These are phyloP conservation scores for Kryptolebias ocellatus DNA, from an alignment of 2,797 vertebrate species.

Conservation along the genomic window DNA sequence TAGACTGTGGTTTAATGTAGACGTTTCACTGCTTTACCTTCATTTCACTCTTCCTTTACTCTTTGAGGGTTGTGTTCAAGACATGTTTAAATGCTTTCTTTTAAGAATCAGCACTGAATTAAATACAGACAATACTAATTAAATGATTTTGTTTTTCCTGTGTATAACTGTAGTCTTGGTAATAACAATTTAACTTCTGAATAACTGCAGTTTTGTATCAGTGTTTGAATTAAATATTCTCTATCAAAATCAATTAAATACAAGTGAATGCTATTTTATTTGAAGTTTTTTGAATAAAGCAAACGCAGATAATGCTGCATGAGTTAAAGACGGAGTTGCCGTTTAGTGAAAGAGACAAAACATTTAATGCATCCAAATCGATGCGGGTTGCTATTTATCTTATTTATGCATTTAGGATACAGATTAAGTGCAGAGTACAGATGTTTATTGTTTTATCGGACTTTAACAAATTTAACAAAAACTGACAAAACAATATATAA, in stretches of 20 bases:
- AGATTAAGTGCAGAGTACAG: too few species aligned
- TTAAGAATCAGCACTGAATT: neutral
- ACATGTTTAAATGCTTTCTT: slow-evolving; percentile 1
- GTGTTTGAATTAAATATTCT: neutral
- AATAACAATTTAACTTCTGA: too few species aligned
- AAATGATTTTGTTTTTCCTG: too few species aligned
- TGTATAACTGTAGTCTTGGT: too few species aligned
- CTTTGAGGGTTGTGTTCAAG: slow-evolving; percentile 15
- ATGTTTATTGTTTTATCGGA: too few species aligned
- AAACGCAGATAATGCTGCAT: neutral
- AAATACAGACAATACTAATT: too few species aligned
- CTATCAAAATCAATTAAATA: slow-evolving; percentile 5
- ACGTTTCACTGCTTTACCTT: slow-evolving; percentile 38
- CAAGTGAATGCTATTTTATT: neutral
- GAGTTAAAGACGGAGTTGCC: neutral
- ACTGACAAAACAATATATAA: neutral
- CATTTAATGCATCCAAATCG: neutral
- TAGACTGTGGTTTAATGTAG: slow-evolving; percentile 66
- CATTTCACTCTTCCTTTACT: slow-evolving; percentile 11
- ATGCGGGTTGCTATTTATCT: neutral
- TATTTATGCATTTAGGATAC: neutral
- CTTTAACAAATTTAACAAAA: neutral
- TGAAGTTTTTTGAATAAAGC: neutral
- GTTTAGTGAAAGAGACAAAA: neutral
- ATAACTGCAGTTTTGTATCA: neutral